Evolutionary conservation across 2,113 vertebrate genomes (phyloP).

Genomic region (Psophia crepitans): DNA sequence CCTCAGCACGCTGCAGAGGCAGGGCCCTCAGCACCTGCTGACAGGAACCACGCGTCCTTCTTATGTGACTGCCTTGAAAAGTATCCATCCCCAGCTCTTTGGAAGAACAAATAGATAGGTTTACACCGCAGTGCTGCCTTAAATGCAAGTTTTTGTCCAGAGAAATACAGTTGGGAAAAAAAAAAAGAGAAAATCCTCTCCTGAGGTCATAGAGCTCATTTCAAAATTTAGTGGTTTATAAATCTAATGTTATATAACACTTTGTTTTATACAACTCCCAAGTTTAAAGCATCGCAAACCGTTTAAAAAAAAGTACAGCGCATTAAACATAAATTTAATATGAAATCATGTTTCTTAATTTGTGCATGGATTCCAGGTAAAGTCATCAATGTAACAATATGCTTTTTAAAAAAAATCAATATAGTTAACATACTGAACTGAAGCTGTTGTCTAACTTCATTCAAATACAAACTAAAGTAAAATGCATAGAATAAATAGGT

Average conservation of each 20-base stretch:
- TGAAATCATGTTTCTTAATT: background rate
- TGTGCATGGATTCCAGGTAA: background rate
- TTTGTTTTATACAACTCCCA: background rate
- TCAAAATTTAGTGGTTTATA: background rate
- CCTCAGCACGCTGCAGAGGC: background rate
- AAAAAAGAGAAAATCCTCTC: background rate
- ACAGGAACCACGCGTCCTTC: background rate
- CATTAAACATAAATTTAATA: background rate
- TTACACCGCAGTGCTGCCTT: background rate
- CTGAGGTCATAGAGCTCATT: background rate
- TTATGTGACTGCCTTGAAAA: background rate
- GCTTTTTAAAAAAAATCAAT: background rate
- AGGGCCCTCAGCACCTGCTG: background rate
- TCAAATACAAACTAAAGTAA: background rate
- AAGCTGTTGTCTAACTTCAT: background rate
- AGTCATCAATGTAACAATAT: background rate
- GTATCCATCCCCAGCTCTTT: background rate
- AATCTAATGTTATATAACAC: background rate
- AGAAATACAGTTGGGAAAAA: background rate
- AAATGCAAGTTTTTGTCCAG: slow-evolving; percentile 5
- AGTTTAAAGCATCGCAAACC: background rate
- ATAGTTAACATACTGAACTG: background rate
- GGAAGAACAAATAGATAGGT: background rate
- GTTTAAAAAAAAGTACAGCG: background rate
- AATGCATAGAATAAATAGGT: background rate